These are phyloP conservation scores for Aethes cnicana DNA, from an alignment of 2,888 invertebrate species.

Conservation along the genomic window DNA sequence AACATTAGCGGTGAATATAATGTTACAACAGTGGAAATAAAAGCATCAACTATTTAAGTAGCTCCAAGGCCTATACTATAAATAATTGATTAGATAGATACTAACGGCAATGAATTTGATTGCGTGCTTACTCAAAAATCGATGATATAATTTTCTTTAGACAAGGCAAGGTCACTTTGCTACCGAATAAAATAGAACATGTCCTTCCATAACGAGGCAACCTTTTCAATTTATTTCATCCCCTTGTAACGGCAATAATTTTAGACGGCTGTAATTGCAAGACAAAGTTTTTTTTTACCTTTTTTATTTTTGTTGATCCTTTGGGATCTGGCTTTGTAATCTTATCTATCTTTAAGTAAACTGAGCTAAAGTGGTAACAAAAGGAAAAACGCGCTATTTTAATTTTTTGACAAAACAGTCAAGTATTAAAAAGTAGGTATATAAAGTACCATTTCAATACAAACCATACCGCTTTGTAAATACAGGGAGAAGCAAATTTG, in stretches of 20 bases:
- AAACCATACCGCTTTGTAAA: too few species aligned
- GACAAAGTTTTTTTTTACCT: not conserved
- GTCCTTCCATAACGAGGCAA: conserved; percentile 5
- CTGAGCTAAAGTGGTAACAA: conserved; percentile 3
- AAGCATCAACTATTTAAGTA: too few species aligned
- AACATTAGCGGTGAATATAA: too few species aligned
- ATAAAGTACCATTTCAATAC: too few species aligned
- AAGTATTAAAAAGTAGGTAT: too few species aligned
- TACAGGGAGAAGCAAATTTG: too few species aligned
- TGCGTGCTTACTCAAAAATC: conserved; percentile 20
- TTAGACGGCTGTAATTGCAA: not conserved
- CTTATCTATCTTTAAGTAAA: conserved; percentile 5
- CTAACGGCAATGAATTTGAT: conserved; percentile 3
- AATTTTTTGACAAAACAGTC: too few species aligned
- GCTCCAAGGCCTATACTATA: not conserved
- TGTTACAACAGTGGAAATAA: too few species aligned
- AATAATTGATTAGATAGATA: conserved; percentile 6
- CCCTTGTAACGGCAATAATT: too few species aligned
- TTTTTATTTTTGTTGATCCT: not conserved
- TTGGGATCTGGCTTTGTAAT: conserved; percentile 9
- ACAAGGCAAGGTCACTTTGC: conserved; percentile 20
- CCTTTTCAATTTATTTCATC: not conserved
- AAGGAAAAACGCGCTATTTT: too few species aligned
- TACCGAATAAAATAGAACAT: conserved; percentile 21
- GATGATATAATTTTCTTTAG: conserved; percentile 12